Evolutionary conservation across 2,113 vertebrate species (phyloP), one percentile per base, ranked within the genome.

Genomic region (Chloropsis hardwickii): DNA sequence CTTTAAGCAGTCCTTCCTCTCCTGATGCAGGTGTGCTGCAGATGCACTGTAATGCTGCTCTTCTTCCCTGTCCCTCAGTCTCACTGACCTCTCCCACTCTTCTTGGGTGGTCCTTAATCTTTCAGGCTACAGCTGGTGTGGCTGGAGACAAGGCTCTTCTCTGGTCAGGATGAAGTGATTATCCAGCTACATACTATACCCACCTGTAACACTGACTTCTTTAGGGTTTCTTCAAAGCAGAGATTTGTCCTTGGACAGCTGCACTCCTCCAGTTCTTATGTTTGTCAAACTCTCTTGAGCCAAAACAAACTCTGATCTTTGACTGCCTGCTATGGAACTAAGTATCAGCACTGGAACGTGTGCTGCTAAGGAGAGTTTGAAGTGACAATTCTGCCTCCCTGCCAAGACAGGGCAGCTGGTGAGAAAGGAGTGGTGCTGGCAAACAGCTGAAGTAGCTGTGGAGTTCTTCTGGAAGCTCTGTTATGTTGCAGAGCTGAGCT

Each of bases 381-480:
- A 93, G 79, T 67, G 76, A 86, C 20, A 71, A 16, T 81, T 88
- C 39, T 83, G 86, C 45, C 40, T 89, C 42, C 48, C 37, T 83
- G 82, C 88, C 82, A 90, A 35, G 64, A 48, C 44, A 62, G 64
- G 29, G 23, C 90, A 94, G 92, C 86, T 95, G 90, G 31, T 81
- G 72, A 86, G 78, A 47, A 71, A 67, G 45, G 40, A 82, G 15
- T 1, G 1, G n/a, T 40, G 37, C 37, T 83, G 82, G 51, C 4
- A 15, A 92, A 57, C 88, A 96, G 94, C 94, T 97, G 96, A 92
- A 86, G 77, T 88, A 94, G 82, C 92, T 93, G 88, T 70, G 56
- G 76, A 88, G 60, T 83, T 92, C 69, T 91, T 78, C 42, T 83
- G 29, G 71, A 77, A 82, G 64, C 51, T 56, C 73, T 74, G 62